These are phyloP conservation scores for Drepana falcataria DNA, from an alignment of 2,888 invertebrate species.

Conservation along the genomic window DNA sequence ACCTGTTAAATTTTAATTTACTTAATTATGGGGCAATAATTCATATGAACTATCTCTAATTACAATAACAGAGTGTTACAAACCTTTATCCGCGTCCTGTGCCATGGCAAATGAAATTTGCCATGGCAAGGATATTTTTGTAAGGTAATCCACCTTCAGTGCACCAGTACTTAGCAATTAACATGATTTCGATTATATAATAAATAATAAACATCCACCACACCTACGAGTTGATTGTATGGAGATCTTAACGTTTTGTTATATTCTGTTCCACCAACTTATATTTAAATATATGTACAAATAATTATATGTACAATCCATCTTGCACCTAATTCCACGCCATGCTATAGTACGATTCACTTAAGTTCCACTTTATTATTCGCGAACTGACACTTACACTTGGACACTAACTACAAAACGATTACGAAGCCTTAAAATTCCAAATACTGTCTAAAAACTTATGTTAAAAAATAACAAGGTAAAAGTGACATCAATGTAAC, in stretches of 20 bases:
- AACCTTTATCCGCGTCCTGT: too few species aligned
- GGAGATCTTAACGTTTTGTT: background rate
- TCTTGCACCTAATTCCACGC: background rate
- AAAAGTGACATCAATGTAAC: too few species aligned
- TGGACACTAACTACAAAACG: background rate
- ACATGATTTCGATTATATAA: too few species aligned
- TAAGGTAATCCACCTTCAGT: too few species aligned
- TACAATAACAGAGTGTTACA: too few species aligned
- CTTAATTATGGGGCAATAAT: too few species aligned
- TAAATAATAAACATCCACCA: too few species aligned
- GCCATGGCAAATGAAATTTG: too few species aligned
- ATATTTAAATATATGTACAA: background rate
- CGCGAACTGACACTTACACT: background rate
- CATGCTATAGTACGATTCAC: background rate
- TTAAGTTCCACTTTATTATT: background rate
- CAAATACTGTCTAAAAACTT: background rate
- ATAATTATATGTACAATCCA: background rate
- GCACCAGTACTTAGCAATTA: too few species aligned
- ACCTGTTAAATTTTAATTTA: too few species aligned
- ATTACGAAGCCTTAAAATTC: background rate
- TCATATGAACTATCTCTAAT: too few species aligned
- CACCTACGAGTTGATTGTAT: background rate
- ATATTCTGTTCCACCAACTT: background rate
- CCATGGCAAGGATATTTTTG: too few species aligned
- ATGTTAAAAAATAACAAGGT: background rate